These are phyloP conservation scores for Calonectris borealis DNA, from an alignment of 2,113 vertebrate genomes.

Conservation along the genomic window DNA sequence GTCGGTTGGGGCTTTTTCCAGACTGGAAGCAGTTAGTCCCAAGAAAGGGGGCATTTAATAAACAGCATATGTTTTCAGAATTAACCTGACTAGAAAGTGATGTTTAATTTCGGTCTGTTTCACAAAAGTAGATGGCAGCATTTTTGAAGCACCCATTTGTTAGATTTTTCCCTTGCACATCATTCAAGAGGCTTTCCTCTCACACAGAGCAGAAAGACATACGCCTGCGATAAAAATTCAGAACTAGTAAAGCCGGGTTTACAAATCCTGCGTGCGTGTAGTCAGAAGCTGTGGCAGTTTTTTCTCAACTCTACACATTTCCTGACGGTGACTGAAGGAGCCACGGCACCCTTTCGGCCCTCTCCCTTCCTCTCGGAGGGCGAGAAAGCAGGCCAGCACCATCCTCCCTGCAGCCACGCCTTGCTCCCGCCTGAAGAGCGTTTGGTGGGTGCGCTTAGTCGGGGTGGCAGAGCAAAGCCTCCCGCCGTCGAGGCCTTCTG, in stretches of 20 bases:
- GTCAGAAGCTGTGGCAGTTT: neutral
- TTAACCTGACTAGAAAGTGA: neutral
- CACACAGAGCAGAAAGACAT: neutral
- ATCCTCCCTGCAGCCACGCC: neutral
- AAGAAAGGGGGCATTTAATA: neutral
- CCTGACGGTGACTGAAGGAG: neutral
- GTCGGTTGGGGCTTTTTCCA: neutral
- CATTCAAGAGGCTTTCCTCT: neutral
- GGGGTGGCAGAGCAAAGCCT: neutral
- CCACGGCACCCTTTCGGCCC: rapidly evolving
- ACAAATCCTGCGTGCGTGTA: neutral
- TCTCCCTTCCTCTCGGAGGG: neutral
- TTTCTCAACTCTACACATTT: neutral
- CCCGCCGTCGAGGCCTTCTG: rapidly evolving
- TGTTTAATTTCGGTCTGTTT: neutral
- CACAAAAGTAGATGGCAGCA: neutral
- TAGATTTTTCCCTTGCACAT: neutral
- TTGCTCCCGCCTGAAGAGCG: neutral
- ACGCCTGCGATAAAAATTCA: neutral
- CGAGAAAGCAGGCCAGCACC: neutral
- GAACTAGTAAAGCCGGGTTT: neutral
- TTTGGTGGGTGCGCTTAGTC: neutral
- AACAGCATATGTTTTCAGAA: neutral
- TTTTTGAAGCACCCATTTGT: neutral
- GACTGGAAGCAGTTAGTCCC: neutral